Evolutionary conservation across 2,888 invertebrate genomes (phyloP), one percentile per base, ranked within the genome.

Genomic region (Eucriotettix oculatus): DNA sequence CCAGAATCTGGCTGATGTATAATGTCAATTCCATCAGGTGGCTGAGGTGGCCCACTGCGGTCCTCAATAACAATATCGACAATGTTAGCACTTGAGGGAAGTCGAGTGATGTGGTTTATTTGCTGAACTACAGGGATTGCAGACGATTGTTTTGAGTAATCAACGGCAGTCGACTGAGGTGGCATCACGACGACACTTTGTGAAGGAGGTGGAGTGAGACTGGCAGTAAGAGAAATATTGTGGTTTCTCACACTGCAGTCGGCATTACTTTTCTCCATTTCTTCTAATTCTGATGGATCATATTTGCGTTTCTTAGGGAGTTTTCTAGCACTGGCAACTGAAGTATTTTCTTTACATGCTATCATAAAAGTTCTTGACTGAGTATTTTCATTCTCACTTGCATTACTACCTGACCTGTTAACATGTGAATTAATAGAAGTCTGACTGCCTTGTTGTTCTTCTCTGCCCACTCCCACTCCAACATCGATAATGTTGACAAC

Each of bases 301-400:
- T 86, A 90, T 75, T 92, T 92, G 65, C 96, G 82, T 76, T 96
- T 96, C 76, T 96, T 96, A 61, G 96, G 96, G 71, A 95, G 83
- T 73, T 90, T 90, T 67, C 77, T 76, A 62, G 78, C 79, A 68
- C 72, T 74, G 66, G 76, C 67, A 78, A 79, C 42, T 78, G 75
- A 61, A 78, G 78, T 63, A 75, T 68, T 59, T 16, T 64, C 62
- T 52, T 62, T 62, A 29, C 16, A 58, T 43, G 41, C 41, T 12
- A n/a, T 41, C 53, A 17, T 58, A 29, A 48, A 12, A 9, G 2
- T 48, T n/a, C n/a, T 48, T 12, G 12, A 48, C 14, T n/a, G 14
- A 48, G 12, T 48, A 48, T n/a, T 48, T 14, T n/a, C 12, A 48
- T 12, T 48, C n/a, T 12, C 48, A 48, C 48, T 48, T 14, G 48